phyloP scores from a whole-genome alignment of 2,888 invertebrate genomes.

The Drosophila anomalata region DNA sequence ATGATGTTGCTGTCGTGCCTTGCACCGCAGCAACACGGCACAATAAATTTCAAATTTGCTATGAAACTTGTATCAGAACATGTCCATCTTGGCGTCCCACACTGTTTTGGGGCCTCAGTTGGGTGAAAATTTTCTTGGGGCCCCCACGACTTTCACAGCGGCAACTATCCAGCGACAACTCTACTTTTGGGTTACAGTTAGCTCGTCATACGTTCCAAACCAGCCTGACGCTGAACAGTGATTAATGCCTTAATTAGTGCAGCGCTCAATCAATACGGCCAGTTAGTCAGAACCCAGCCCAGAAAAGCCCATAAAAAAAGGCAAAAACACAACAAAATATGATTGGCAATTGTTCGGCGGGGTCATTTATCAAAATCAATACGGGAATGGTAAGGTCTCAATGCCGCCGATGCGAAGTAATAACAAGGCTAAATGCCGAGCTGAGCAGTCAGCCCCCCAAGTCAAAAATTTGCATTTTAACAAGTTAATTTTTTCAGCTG shows the following conservation, averaged over 20 bases:
- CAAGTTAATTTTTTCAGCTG: conserved; percentile 76
- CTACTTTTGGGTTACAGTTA: conserved; percentile 11
- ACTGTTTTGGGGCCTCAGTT: conserved; percentile 23
- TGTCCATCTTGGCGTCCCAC: conserved; percentile 72
- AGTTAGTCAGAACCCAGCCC: conserved; percentile 58
- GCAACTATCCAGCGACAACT: conserved; percentile 32
- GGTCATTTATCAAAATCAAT: conserved; percentile 78
- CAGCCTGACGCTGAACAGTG: conserved; percentile 24
- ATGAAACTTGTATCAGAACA: conserved; percentile 76
- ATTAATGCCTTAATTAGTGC: conserved; percentile 75
- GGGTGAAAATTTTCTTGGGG: conserved; percentile 58
- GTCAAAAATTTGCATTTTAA: conserved; percentile 79
- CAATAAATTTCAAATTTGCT: conserved; percentile 80
- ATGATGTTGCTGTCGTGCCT: conserved; percentile 51
- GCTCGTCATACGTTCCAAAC: conserved; percentile 19
- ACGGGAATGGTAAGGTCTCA: conserved; percentile 63
- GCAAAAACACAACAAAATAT: conserved; percentile 9
- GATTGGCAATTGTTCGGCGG: conserved; percentile 62
- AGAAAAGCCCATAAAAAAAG: conserved; percentile 31
- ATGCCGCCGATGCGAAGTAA: conserved; percentile 65
- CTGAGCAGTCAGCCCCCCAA: conserved; percentile 50
- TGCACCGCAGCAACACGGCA: conserved; percentile 48
- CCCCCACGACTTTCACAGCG: conserved; percentile 63
- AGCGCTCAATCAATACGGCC: conserved; percentile 57
- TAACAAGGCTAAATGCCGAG: conserved; percentile 56